Evolutionary conservation across 2,797 vertebrate genomes (phyloP), one percentile per base, ranked within the genome.

Genomic region (Microhierax caerulescens): DNA sequence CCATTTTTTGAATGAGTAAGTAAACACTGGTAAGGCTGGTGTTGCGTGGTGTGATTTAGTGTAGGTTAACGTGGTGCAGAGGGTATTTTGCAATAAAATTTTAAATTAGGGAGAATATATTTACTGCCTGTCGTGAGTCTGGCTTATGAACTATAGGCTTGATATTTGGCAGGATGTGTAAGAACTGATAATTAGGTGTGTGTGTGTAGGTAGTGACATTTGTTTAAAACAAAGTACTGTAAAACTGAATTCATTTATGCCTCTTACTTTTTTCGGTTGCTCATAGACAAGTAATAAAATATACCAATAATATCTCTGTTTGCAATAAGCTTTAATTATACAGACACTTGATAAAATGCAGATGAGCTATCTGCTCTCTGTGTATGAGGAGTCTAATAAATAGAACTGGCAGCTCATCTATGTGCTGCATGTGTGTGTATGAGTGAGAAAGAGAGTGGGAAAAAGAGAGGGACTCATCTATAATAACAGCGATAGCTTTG

Each of bases 321-420:
- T 97, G 97, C 95, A 97, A 96, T 97, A 97, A 98, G 86, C 97
- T 98, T 98, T 98, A 98, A 98, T 98, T 98, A 98, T 97, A 96
- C 95, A 90, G 93, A 95, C 95, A 97, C 97, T 96, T 97, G 97
- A 97, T 97, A 97, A 98, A 98, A 98, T 96, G 96, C 97, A 98
- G 97, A 98, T 98, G 97, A 98, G 95, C 94, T 97, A 94, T 97
- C 97, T 97, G 95, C 92, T 97, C 85, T 94, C 94, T 86, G 97
- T 73, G 90, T 94, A 47, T 87, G 86, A 94, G 78, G 88, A 81
- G 95, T 95, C 93, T 96, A 96, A 97, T 97, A 98, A 97, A 97
- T 95, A 96, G 94, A 96, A 87, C 92, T 94, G 86, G 78, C 88
- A 92, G 92, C 48, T 84, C 92, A 69, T 87, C 67, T 86, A 4